Percentiles rank a stretch among this genome's conserved stretches.
These are phyloP conservation scores for Peromyscus polionotus DNA, from an alignment of 2,113 vertebrate genomes.

Conservation along the genomic window DNA sequence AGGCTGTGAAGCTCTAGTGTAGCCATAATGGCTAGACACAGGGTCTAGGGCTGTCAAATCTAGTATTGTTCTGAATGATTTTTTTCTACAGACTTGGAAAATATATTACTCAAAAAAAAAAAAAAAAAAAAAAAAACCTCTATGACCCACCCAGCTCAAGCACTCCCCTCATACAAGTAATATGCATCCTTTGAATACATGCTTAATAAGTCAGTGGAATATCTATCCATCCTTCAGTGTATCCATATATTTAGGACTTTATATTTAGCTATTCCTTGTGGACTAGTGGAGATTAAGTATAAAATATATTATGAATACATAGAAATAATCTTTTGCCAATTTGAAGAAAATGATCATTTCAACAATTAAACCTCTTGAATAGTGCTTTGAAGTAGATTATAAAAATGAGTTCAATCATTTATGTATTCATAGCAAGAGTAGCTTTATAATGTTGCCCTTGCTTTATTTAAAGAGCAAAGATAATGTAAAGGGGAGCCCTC, in stretches of 20 bases:
- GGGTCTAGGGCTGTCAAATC: neutral
- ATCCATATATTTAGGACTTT: neutral
- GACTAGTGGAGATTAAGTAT: neutral
- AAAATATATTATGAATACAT: neutral
- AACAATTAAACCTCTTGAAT: neutral
- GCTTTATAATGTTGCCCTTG: neutral
- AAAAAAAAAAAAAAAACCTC: neutral
- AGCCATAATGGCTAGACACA: neutral
- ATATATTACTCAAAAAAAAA: neutral
- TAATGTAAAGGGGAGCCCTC: rapidly evolving
- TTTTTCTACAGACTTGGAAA: neutral
- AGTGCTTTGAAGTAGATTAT: neutral
- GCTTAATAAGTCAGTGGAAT: neutral
- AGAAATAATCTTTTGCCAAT: neutral
- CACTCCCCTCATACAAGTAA: neutral
- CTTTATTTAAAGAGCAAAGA: neutral
- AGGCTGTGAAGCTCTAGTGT: neutral
- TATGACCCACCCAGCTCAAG: neutral
- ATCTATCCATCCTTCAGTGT: neutral
- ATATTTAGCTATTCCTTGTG: neutral
- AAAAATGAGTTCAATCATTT: neutral
- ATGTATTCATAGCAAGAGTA: neutral
- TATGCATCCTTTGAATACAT: neutral
- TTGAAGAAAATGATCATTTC: constrained; percentile 35
- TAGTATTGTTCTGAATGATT: neutral